Evolutionary conservation across 1,140 invertebrate genomes (phyloP).

Genomic region (Aphis craccivora): DNA sequence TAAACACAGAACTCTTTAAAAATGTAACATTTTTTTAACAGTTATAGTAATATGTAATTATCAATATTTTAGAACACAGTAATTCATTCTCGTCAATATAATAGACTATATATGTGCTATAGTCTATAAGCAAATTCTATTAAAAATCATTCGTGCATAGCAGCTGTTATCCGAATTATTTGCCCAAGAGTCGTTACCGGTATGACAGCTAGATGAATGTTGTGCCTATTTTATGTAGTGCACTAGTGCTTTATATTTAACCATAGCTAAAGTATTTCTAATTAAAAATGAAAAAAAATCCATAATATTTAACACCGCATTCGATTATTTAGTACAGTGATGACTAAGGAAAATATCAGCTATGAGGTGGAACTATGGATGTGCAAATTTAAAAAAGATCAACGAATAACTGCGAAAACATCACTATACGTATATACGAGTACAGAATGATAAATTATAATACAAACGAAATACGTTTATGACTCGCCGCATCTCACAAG

Average conservation of each 20-base stretch:
- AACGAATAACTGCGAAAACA: neutral
- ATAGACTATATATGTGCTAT: neutral
- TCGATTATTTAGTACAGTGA: neutral
- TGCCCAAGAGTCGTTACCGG: neutral
- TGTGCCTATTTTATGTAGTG: neutral
- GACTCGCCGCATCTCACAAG: neutral
- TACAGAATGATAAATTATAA: neutral
- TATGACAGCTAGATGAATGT: neutral
- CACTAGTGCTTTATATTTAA: neutral
- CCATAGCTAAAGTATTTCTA: neutral
- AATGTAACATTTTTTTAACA: neutral
- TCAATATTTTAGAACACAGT: neutral
- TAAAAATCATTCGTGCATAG: neutral
- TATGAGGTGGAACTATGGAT: neutral
- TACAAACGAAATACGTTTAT: neutral
- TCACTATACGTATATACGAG: neutral
- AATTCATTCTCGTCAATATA: neutral
- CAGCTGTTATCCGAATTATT: neutral
- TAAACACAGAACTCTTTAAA: neutral
- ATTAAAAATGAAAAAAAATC: conserved; percentile 9
- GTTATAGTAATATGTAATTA: neutral
- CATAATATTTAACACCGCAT: neutral
- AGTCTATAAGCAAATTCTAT: neutral
- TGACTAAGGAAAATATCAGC: neutral
- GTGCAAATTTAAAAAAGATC: neutral